Conservation (phyloP, 2,797 vertebrate species). For the Cetoscarus ocellatus region DNA sequence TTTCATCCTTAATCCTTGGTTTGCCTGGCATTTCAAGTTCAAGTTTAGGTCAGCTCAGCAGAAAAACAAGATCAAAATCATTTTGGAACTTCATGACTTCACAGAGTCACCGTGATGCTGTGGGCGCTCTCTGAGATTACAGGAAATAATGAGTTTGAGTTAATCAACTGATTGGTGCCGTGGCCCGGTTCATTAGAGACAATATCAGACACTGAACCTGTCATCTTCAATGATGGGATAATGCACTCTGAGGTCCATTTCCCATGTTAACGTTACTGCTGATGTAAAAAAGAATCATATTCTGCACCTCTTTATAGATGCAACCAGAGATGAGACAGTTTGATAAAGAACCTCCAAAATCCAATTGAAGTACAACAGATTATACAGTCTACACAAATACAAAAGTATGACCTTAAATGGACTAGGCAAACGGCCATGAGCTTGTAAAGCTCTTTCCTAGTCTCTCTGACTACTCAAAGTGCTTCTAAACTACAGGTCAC, state of each 20-base stretch:
- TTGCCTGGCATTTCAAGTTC: neutral
- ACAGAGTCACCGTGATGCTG: neutral
- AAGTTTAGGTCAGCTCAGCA: neutral
- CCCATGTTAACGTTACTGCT: neutral
- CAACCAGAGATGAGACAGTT: too few relatives aligned
- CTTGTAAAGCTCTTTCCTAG: too few relatives aligned
- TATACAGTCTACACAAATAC: too few relatives aligned
- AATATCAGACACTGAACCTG: slow-evolving; percentile 16
- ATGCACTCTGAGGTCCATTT: neutral
- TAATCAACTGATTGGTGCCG: slow-evolving; percentile 39
- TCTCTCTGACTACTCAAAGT: too few relatives aligned
- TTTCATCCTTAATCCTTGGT: neutral
- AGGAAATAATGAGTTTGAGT: slow-evolving; percentile 13
- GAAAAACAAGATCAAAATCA: slow-evolving; percentile 21
- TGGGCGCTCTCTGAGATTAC: slow-evolving; percentile 3
- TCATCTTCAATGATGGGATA: slow-evolving; percentile 16
- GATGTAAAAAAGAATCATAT: neutral
- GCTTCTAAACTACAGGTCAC: too few relatives aligned
- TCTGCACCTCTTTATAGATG: neutral
- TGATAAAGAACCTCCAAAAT: too few relatives aligned
- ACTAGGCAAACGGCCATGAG: too few relatives aligned
- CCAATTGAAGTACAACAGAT: too few relatives aligned
- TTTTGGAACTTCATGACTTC: neutral
- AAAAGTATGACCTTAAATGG: too few relatives aligned
- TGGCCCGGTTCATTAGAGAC: neutral